Evolutionary conservation across 2,113 vertebrate species (phyloP).

Genomic region (Microcebus tavaratra): DNA sequence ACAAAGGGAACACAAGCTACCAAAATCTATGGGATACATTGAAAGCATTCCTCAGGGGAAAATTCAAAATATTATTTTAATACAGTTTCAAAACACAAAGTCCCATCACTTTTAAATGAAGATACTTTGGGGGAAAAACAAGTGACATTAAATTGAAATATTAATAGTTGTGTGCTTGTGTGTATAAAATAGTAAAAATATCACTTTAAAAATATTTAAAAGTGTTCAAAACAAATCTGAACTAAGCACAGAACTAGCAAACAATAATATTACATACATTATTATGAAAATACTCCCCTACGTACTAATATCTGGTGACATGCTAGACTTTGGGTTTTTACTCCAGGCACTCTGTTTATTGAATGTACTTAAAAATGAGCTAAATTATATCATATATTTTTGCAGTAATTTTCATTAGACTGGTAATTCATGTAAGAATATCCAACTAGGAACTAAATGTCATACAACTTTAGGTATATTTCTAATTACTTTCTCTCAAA

Average conservation of each 20-base stretch:
- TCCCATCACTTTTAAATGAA: neutral
- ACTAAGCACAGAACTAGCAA: neutral
- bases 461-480: neutral
- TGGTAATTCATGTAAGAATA: neutral
- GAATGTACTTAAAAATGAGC: neutral
- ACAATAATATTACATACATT: neutral
- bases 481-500: neutral
- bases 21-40: too few species aligned
- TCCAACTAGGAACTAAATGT: neutral
- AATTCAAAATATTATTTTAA: neutral
- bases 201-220: neutral
- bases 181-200: neutral
- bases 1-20: too few species aligned
- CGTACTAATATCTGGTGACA: neutral
- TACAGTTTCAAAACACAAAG: neutral
- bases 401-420: neutral
- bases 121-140: neutral
- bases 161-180: neutral
- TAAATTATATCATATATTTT: neutral
- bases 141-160: neutral
- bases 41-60: too few species aligned
- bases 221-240: neutral
- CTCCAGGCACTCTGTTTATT: neutral
- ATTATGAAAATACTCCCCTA: neutral
- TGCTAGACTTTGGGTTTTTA: neutral